These are phyloP conservation scores for Suncus etruscus DNA, from an alignment of 2,113 vertebrate genomes.

Conservation along the genomic window DNA sequence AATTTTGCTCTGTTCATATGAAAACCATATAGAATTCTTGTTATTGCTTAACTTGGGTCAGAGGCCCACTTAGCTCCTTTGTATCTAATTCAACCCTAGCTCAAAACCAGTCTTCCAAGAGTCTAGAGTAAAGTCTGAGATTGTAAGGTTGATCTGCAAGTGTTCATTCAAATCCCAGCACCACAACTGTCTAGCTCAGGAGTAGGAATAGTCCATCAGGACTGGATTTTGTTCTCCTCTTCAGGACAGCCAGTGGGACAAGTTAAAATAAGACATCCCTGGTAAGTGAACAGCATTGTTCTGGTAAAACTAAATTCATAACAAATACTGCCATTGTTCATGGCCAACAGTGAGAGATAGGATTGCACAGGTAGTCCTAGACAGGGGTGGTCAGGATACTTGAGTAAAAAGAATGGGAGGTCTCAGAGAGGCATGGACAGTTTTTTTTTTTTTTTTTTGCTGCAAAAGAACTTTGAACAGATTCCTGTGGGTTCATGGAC, in stretches of 20 bases:
- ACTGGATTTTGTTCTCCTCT: neutral
- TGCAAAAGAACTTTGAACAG: neutral
- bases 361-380: conserved; percentile 5
- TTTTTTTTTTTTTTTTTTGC: no score
- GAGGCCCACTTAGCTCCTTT: neutral
- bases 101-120: neutral
- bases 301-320: neutral
- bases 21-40: neutral
- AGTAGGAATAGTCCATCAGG: neutral
- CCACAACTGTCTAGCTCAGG: neutral
- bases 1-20: neutral
- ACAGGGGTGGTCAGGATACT: neutral
- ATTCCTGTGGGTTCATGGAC: neutral
- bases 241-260: neutral
- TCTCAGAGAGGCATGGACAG: neutral
- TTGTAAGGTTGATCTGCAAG: no score
- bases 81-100: neutral
- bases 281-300: neutral
- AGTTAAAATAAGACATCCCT: neutral
- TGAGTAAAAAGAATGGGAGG: neutral
- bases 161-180: conserved; percentile 1
- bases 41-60: neutral
- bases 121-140: neutral
- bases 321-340: conserved; percentile 3
- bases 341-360: neutral